Conservation (phyloP, 2,888 invertebrate species). For the Pammene aurita region DNA sequence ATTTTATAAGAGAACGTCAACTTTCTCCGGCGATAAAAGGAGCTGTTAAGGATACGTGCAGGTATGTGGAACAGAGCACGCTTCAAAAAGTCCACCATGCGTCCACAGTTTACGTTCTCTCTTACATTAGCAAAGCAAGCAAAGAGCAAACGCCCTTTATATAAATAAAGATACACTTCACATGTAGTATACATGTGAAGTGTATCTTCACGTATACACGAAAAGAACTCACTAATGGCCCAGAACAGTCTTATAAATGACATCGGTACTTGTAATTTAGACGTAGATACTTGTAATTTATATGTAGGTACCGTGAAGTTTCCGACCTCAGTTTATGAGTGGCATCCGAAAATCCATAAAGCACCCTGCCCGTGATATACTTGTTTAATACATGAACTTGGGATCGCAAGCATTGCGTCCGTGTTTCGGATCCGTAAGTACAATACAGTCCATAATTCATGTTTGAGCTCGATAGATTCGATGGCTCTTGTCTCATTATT, state of each 20-base stretch:
- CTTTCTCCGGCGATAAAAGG: not conserved
- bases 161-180: no score
- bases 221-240: conserved; percentile 13
- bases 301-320: conserved; percentile 25
- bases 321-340: conserved; percentile 23
- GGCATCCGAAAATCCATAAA: no score
- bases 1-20: not conserved
- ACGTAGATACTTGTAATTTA: no score
- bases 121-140: conserved; percentile 16
- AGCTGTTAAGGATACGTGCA: not conserved
- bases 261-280: conserved; percentile 33
- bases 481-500: conserved; percentile 7
- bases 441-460: conserved; percentile 11
- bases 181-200: no score
- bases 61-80: not conserved
- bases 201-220: not conserved
- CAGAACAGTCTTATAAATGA: conserved; percentile 21
- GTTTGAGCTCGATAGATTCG: conserved; percentile 14
- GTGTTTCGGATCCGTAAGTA: conserved; percentile 8
- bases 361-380: conserved; percentile 23
- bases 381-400: conserved; percentile 23
- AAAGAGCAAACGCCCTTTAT: conserved; percentile 4
- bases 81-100: not conserved
- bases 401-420: not conserved
- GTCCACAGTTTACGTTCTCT: conserved; percentile 11